Base-by-base conservation (phyloP, 2,888 invertebrate species). In the Choreutis nemorana region DNA sequence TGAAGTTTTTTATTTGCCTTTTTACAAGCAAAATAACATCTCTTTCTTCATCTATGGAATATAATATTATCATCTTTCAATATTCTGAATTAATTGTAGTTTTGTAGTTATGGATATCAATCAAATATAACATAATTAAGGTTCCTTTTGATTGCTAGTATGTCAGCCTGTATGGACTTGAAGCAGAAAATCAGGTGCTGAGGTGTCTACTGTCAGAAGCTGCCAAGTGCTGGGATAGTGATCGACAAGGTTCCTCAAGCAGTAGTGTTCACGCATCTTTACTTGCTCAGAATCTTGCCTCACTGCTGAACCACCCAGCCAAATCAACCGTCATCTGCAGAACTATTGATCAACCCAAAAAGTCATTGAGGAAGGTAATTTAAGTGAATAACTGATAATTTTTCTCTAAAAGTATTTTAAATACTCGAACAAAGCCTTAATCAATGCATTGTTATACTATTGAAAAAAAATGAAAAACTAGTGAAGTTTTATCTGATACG, bases 111-210 rank as follows among this genome's bases (percentile, higher is more conserved):
- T 8, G 4, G 23, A 10, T 23, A 23, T 1, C 5, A n/a, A 23
- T 10, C 4, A 23, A 20, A 20, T n/a, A 20, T 2, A 20, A 20
- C 7, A 20, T 20, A 20, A 20, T n/a, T 20, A 20, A 7, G 37
- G 34, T 48, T 29, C 42, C 47, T 47, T 48, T 55, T 44, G 54
- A 47, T 55, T 64, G 64, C 37, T 78, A 96, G 95, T 85, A 95
- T 80, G 89, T 94, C 61, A 86, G 86, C 82, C 84, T 87, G 66
- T 91, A 94, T 87, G 96, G 96, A 79, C 86, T 93, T 82, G 95
- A 96, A 87, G 95, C 95, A 81, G 95, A 96, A 84, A 89, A 94
- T 82, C 94, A 96, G 85, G 87, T 94, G 75, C 87, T 95, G 83
- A 93, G 92, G 84, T 92, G 92, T 82, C 87, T 97, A 71, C 90